These are phyloP conservation scores for Leucopsar rothschildi DNA, from an alignment of 2,113 vertebrate species.

Conservation along the genomic window DNA sequence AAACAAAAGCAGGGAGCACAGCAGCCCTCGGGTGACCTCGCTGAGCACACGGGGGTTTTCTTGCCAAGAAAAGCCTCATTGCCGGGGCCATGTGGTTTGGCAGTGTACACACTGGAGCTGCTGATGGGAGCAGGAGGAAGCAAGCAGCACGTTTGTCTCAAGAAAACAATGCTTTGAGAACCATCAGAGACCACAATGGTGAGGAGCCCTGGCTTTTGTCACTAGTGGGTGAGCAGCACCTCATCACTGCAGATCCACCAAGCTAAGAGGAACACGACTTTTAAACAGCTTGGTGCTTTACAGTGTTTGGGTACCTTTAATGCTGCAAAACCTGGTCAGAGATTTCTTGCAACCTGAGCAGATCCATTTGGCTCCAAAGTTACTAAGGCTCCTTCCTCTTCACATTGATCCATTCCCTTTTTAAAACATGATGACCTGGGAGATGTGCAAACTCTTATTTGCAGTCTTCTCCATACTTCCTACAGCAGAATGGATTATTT, in stretches of 20 bases:
- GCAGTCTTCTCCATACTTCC: background rate
- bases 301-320: background rate
- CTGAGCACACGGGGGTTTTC: background rate
- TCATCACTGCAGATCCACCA: background rate
- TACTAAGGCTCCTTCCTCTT: background rate
- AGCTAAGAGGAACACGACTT: background rate
- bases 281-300: background rate
- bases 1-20: rapidly evolving
- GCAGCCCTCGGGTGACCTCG: background rate
- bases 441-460: background rate
- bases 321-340: background rate
- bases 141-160: rapidly evolving
- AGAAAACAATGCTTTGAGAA: background rate
- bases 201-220: background rate
- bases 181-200: background rate
- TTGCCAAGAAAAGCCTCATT: background rate
- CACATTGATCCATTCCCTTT: background rate
- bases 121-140: background rate
- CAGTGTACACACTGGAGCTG: background rate
- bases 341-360: background rate
- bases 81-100: rapidly evolving
- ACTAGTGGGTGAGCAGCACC: background rate
- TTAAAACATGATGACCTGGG: background rate
- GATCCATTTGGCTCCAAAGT: background rate
- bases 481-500: background rate